Percentiles rank a stretch among this genome's conserved stretches.
phyloP scores from a whole-genome alignment of 1,140 invertebrate genomes.

The Holcopasites calliopsidis region DNA sequence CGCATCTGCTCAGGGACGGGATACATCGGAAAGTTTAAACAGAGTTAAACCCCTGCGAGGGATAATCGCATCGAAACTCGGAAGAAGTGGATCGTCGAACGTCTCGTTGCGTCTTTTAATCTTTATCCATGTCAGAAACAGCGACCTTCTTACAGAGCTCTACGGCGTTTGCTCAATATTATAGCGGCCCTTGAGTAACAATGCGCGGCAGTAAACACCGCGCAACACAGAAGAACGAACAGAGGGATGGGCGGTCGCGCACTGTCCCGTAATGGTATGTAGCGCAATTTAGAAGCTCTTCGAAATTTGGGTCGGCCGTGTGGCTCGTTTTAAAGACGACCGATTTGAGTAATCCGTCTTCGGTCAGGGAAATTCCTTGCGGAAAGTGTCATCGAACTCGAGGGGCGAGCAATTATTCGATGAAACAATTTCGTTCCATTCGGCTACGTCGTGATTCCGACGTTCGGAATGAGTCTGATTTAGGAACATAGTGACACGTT shows the following conservation, averaged over 20 bases:
- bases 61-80: constrained; percentile 1
- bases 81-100: neutral
- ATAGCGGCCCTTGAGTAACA: neutral
- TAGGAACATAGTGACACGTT: no score
- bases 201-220: neutral
- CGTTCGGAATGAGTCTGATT: no score
- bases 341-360: neutral
- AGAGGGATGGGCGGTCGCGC: neutral
- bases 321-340: neutral
- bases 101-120: neutral
- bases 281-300: constrained; percentile 10
- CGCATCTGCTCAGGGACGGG: neutral
- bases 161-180: constrained; percentile 5
- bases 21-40: constrained; percentile 24
- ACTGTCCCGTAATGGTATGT: constrained; percentile 22
- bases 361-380: neutral
- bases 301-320: constrained; percentile 1
- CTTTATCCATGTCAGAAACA: neutral
- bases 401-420: no score
- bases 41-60: neutral
- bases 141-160: neutral
- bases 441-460: no score
- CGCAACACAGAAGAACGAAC: no score
- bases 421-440: no score
- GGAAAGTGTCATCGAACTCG: neutral